A percentile compares a stretch with the other conserved stretches of the same genome.
phyloP scores from a whole-genome alignment of 2,113 vertebrate species.

The Notiomystis cincta region DNA sequence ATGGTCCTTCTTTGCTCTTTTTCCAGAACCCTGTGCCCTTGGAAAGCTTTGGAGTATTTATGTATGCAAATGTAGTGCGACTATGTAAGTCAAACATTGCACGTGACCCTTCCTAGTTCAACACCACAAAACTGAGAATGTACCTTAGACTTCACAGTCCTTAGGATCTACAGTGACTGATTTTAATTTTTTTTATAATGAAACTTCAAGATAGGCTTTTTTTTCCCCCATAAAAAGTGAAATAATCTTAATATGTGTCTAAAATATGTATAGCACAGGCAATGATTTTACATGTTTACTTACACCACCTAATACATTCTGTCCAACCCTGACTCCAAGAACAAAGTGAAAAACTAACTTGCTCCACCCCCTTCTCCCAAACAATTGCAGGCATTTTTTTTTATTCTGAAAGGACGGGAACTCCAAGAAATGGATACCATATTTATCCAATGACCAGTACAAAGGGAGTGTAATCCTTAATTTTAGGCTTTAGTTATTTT shows the following conservation, averaged over 20 bases:
- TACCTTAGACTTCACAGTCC: background rate
- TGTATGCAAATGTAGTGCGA: background rate
- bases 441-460: background rate
- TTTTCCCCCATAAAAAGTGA: rapidly evolving
- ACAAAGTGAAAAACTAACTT: background rate
- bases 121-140: background rate
- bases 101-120: background rate
- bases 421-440: background rate
- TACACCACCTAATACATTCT: background rate
- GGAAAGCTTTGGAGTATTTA: background rate
- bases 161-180: background rate
- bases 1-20: background rate
- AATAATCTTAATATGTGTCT: background rate
- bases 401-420: background rate
- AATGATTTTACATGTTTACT: background rate
- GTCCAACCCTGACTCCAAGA: background rate
- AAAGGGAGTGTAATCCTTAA: background rate
- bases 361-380: background rate
- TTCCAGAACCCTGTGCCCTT: background rate
- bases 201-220: background rate
- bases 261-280: background rate
- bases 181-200: background rate
- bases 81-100: background rate
- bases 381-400: background rate
- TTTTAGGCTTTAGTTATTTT: background rate